phyloP scores from a whole-genome alignment of 2,797 vertebrate genomes.

The Mallotus villosus region DNA sequence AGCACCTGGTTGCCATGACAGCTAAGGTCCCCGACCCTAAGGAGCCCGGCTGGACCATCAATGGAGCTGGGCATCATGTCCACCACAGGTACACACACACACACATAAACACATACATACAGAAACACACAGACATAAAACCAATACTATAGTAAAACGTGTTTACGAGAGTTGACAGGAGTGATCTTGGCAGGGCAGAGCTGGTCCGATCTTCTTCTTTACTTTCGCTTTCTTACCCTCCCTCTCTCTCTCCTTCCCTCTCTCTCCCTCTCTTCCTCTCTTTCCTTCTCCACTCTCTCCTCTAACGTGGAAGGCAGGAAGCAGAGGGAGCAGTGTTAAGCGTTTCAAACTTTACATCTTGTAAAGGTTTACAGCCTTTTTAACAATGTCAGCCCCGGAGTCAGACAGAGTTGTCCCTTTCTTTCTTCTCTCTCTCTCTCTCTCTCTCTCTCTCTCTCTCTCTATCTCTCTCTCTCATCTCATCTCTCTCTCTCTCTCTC shows the following conservation, averaged over 20 bases:
- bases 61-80: slow-evolving; percentile 74
- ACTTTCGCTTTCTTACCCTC: too few species aligned
- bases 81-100: slow-evolving; percentile 73
- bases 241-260: too few species aligned
- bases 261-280: too few species aligned
- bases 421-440: slow-evolving; percentile 20
- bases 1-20: slow-evolving; percentile 77
- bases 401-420: slow-evolving; percentile 64
- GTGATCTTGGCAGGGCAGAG: slow-evolving; percentile 66
- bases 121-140: neutral
- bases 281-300: neutral
- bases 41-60: slow-evolving; percentile 73
- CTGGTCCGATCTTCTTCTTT: too few species aligned
- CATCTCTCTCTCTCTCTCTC: neutral
- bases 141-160: neutral
- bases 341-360: slow-evolving; percentile 59
- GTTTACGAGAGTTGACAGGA: slow-evolving; percentile 64
- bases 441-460: neutral
- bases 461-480: neutral
- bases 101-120: neutral
- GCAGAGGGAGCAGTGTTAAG: slow-evolving; percentile 36
- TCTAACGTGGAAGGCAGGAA: slow-evolving; percentile 44
- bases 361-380: slow-evolving; percentile 67
- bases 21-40: slow-evolving; percentile 75
- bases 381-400: slow-evolving; percentile 62